Evolutionary conservation across 2,888 invertebrate species (phyloP).

Genomic region (Uropetala carovei): DNA sequence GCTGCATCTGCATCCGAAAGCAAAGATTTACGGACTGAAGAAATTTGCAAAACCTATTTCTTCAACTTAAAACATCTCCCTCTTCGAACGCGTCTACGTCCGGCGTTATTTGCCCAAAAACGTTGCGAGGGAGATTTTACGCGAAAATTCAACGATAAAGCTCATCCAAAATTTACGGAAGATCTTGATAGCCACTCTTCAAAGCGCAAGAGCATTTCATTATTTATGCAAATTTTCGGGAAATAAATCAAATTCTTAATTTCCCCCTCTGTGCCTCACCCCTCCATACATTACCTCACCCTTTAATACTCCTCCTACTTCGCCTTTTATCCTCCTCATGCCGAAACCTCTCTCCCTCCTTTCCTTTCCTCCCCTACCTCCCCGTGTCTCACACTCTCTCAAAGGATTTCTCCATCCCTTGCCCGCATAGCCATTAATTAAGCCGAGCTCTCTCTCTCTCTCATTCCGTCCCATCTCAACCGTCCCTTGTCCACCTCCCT

Average conservation of each 20-base stretch:
- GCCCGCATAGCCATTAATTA: slow-evolving; percentile 43
- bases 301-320: background rate
- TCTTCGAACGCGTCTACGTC: too few relatives aligned
- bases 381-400: slow-evolving; percentile 4
- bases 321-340: background rate
- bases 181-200: background rate
- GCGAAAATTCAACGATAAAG: background rate
- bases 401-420: slow-evolving; percentile 2
- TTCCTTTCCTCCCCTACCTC: background rate
- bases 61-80: too few relatives aligned
- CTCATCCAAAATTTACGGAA: background rate
- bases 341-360: background rate
- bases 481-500: background rate
- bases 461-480: background rate
- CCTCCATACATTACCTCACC: background rate
- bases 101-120: too few relatives aligned
- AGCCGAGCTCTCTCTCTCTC: slow-evolving; percentile 15
- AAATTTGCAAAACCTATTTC: too few relatives aligned
- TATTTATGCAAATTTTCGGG: slow-evolving; percentile 6
- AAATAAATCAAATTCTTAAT: slow-evolving; percentile 47
- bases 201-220: background rate
- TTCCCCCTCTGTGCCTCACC: slow-evolving; percentile 19
- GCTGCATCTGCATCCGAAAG: too few relatives aligned
- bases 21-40: too few relatives aligned
- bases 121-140: too few relatives aligned